Evolutionary conservation across 2,888 invertebrate genomes (phyloP), one percentile per base, ranked within the genome.

Genomic region (Harpagoxenus sublaevis): DNA sequence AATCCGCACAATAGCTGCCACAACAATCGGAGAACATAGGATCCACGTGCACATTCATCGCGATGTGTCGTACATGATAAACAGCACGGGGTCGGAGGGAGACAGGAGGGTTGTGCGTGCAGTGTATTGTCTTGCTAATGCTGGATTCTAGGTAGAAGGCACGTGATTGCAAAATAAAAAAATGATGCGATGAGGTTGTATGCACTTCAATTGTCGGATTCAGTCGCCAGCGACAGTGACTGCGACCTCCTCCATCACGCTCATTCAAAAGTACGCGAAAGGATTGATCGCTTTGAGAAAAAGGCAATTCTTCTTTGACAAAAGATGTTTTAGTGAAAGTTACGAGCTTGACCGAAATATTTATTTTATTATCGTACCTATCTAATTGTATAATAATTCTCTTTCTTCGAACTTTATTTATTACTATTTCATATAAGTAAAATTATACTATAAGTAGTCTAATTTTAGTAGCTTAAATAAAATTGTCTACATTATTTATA

Each of bases 11-110:
- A 77, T 83, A 65, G 75, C 35, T 42, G 65, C 68, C 51, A 68
- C 68, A 81, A 86, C 78, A 89, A 89, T 86, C 63, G 68, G 82
- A 84, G 87, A 86, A 89, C 85, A 89, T 45, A 42, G 51, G 84
- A 89, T 89, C 83, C 74, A 68, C 66, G 28, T 53, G 71, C 70
- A 68, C 81, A 86, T 84, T 84, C 84, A 63, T 79, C 71, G 79
- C 75, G 55, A 70, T 62, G 48, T 79, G 78, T 79, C 77, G 57
- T 84, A 62, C 71, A 73, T 86, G 87, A 84, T 82, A 81, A 88
- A 87, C 73, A 78, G 70, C 55, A 12, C 15, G 53, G n/a, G 35
- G 10, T 18, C 12, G 42, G 23, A 42, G 39, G n/a, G 9, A 39
- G 62, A n/a, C 5, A 42, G 10, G 28, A 42, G n/a, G 28, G 9